Conservation (phyloP, 2,113 vertebrate genomes). For the Sinocyclocheilus anophthalmus region DNA sequence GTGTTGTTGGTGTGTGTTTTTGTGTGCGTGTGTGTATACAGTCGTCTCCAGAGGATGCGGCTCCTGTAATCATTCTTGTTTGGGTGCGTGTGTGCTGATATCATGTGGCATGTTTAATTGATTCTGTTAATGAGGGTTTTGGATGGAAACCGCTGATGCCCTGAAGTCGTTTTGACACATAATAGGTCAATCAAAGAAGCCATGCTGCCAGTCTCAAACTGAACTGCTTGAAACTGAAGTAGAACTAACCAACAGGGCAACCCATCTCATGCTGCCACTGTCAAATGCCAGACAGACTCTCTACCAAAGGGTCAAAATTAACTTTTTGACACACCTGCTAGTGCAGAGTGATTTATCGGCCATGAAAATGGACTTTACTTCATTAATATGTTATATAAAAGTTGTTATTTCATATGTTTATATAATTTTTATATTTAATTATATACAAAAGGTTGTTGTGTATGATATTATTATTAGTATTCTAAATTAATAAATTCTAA, state of each 20-base stretch:
- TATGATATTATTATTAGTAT: too few relatives aligned
- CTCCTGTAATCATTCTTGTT: conserved; percentile 26
- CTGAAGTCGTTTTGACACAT: conserved; percentile 69
- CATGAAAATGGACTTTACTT: neutral
- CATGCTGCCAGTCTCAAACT: conserved; percentile 59
- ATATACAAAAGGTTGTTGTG: too few relatives aligned
- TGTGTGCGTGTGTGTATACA: neutral
- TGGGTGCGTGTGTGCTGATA: conserved; percentile 58
- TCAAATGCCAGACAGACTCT: conserved; percentile 46
- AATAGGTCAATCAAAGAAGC: conserved; percentile 54
- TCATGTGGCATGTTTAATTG: conserved; percentile 70
- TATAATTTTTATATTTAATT: too few relatives aligned
- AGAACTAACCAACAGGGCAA: conserved; percentile 57
- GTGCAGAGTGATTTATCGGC: neutral
- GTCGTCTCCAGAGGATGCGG: neutral
- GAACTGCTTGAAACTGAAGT: conserved; percentile 55
- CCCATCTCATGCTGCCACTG: conserved; percentile 34
- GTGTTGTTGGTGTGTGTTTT: neutral
- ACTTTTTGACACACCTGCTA: neutral
- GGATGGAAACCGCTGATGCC: conserved; percentile 60
- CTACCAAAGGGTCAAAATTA: neutral
- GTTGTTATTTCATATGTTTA: too few relatives aligned
- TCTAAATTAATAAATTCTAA: too few relatives aligned
- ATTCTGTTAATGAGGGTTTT: conserved; percentile 69
- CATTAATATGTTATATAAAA: neutral